Evolutionary conservation across 2,113 vertebrate species (phyloP).

Genomic region (Ramphastos sulfuratus): DNA sequence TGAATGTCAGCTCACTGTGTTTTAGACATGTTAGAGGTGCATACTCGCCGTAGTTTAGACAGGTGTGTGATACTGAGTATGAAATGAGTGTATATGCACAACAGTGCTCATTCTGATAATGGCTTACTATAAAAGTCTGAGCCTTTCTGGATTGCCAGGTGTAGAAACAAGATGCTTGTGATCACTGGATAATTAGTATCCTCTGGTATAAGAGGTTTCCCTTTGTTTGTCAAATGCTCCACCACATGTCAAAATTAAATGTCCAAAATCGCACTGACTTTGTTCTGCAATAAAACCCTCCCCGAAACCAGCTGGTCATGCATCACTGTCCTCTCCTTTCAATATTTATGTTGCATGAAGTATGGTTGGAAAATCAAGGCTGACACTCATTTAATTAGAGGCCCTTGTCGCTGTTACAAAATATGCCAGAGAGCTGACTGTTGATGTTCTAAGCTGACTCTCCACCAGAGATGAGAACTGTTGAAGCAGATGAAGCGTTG

Average conservation of each 20-base stretch:
- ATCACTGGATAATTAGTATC: background rate
- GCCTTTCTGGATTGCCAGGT: background rate
- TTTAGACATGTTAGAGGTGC: fast-evolving
- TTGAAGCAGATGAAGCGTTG: background rate
- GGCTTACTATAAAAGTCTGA: background rate
- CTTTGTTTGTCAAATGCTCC: background rate
- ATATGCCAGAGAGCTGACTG: background rate
- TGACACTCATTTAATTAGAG: background rate
- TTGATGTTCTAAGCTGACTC: background rate
- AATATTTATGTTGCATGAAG: background rate
- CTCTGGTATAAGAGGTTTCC: background rate
- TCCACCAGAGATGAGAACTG: background rate
- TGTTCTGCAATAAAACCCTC: background rate
- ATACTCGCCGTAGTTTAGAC: background rate
- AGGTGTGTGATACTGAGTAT: background rate
- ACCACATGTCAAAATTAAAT: background rate
- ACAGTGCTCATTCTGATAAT: background rate
- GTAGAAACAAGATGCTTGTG: background rate
- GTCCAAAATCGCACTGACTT: background rate
- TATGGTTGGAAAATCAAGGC: background rate
- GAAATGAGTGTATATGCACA: background rate
- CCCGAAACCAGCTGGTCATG: background rate
- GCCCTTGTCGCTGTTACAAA: background rate
- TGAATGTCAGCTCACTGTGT: background rate
- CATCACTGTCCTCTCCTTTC: background rate